These are phyloP conservation scores for Periophthalmodon schlosseri DNA, from an alignment of 2,113 vertebrate species.

Conservation along the genomic window DNA sequence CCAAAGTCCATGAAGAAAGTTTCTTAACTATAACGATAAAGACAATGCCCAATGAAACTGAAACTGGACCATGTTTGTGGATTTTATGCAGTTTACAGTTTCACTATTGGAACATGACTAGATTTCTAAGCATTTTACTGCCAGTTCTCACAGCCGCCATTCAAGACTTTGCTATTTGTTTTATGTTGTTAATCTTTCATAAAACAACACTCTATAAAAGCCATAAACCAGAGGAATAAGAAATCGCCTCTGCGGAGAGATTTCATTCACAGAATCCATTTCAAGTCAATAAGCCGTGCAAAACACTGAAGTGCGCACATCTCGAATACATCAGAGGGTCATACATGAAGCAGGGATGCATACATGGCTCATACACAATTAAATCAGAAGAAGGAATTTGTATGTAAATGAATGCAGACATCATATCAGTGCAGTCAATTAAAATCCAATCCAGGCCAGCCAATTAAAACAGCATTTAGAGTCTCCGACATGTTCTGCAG, in stretches of 20 bases:
- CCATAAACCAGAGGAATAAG: conserved; percentile 1
- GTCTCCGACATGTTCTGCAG: neutral
- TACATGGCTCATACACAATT: conserved; percentile 9
- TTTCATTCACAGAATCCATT: conserved; percentile 18
- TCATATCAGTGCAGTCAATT: conserved; percentile 6
- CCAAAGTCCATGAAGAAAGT: no score
- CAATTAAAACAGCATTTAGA: conserved; percentile 5
- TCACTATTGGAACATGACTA: conserved; percentile 1
- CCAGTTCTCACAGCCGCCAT: conserved; percentile 23
- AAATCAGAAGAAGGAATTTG: neutral
- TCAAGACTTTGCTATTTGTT: conserved; percentile 39
- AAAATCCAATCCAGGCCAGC: conserved; percentile 3
- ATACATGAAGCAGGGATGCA: neutral
- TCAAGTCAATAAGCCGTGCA: conserved; percentile 7
- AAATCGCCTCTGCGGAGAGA: neutral
- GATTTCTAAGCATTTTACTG: conserved; percentile 26
- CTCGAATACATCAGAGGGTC: neutral
- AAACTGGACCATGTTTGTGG: neutral
- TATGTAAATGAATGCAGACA: conserved; percentile 14
- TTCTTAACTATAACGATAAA: no score
- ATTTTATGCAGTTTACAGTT: neutral
- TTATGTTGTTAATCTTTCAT: conserved; percentile 35
- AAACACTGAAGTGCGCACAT: neutral
- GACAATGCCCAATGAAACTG: no score
- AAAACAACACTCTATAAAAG: conserved; percentile 35